These are phyloP conservation scores for Drosophila hydei DNA, from an alignment of 1,140 invertebrate genomes.

Conservation along the genomic window DNA sequence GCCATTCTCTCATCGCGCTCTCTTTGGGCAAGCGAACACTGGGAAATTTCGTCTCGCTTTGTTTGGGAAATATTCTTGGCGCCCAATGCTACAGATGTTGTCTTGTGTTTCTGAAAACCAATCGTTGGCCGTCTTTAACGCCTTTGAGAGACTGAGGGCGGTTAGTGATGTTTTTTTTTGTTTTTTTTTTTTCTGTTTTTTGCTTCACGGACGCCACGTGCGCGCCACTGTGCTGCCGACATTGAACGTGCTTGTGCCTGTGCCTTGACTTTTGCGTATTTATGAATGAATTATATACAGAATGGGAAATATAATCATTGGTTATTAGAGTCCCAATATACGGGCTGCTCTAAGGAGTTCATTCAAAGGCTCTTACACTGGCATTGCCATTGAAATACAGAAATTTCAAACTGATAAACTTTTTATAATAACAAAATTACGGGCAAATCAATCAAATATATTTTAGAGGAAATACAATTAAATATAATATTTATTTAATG, in stretches of 20 bases:
- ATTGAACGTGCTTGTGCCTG: constrained; percentile 51
- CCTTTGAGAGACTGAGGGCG: too few species aligned
- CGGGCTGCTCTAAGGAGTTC: background rate
- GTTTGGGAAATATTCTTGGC: constrained; percentile 70
- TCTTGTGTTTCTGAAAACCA: constrained; percentile 2
- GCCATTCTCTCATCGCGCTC: constrained; percentile 28
- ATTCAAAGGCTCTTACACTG: constrained; percentile 8
- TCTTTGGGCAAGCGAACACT: constrained; percentile 41
- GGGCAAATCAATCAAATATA: too few species aligned
- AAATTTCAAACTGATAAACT: too few species aligned
- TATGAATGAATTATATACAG: constrained; percentile 67
- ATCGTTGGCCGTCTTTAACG: background rate
- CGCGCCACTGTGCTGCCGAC: constrained; percentile 50
- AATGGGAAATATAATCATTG: constrained; percentile 57
- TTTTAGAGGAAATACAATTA: too few species aligned
- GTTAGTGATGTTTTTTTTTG: too few species aligned
- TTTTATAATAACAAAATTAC: too few species aligned
- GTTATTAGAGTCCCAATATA: constrained; percentile 17
- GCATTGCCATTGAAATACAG: constrained; percentile 10
- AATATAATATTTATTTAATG: too few species aligned
- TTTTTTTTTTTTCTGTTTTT: background rate
- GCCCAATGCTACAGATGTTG: constrained; percentile 9
- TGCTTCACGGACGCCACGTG: constrained; percentile 51
- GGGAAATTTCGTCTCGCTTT: constrained; percentile 66
- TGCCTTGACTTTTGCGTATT: constrained; percentile 37